Evolutionary conservation across 2,888 invertebrate genomes (phyloP).

Genomic region (Meganola albula): DNA sequence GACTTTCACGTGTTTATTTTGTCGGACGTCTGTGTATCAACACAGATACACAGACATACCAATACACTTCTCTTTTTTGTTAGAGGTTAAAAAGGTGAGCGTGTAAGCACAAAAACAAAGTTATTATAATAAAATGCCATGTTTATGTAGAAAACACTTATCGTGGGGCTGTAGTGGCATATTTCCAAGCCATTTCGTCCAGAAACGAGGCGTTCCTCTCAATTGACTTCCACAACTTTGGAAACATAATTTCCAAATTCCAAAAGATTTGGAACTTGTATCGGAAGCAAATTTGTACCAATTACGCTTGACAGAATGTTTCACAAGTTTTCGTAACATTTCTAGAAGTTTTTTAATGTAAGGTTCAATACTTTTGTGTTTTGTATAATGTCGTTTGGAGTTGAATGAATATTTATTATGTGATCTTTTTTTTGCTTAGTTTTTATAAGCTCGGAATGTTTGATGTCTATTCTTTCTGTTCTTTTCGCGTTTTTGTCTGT

Average conservation of each 20-base stretch:
- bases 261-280: slow-evolving; percentile 16
- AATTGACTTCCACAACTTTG: background rate
- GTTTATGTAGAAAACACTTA: background rate
- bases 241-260: slow-evolving; percentile 17
- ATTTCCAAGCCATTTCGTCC: background rate
- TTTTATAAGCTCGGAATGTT: too few relatives aligned
- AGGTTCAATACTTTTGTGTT: slow-evolving; percentile 4
- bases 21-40: too few relatives aligned
- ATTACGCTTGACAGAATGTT: slow-evolving; percentile 27
- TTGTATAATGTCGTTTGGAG: slow-evolving; percentile 8
- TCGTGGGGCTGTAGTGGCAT: background rate
- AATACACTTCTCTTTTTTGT: too few relatives aligned
- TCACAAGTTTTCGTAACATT: slow-evolving; percentile 20
- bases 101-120: background rate
- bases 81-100: too few relatives aligned
- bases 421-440: background rate
- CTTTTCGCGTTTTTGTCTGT: too few relatives aligned
- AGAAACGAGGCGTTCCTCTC: background rate
- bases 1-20: too few relatives aligned
- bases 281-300: slow-evolving; percentile 21
- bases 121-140: too few relatives aligned
- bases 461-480: too few relatives aligned
- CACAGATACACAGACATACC: background rate
- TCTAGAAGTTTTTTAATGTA: slow-evolving; percentile 16
- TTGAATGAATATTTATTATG: too few relatives aligned